Base-by-base conservation (phyloP, 2,113 vertebrate species). In the Tursiops truncatus region DNA sequence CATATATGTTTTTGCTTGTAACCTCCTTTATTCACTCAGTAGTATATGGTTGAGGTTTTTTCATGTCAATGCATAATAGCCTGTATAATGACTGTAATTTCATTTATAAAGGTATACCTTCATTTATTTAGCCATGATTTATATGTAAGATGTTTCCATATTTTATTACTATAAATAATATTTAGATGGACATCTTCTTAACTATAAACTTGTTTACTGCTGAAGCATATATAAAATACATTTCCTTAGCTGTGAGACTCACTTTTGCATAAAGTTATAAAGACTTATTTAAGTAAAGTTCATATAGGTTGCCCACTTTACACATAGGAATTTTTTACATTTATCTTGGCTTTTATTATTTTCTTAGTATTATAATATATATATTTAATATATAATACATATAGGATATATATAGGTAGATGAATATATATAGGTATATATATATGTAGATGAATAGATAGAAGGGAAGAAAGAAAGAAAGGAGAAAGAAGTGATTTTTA, bases 101-200 rank as follows among this genome's bases (percentile, higher is more conserved):
- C 7, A 3, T 88, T 92, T 44, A 11, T 70, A 84, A 84, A 28
- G 14, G 10, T 38, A 0, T 44, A 63, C 7, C 3, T 41, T 88
- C 15, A 70, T 85, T 68, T 95, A 47, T 82, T 70, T 76, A 86
- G 44, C 41, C 12, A 70, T 50, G 50, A 36, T 70, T 63, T 15
- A 84, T 8, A 74, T 44, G 53, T 92, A 76, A 63, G 12, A 18
- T 88, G 18, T 47, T 56, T 83, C 3, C 6, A 14, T 84, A 67
- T 88, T 97, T 68, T 11, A 62, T 85, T 71, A 67, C 80, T 68
- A 85, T 63, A 50, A 83, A 67, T 76, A 94, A 83, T 23, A 76
- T 20, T 76, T 92, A 53, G 25, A 50, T 38, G 13, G 80, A 23
- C 1, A 18, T 68, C 31, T 67, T 77, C 28, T 44, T 79, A 90